Percentiles rank a stretch among this genome's conserved stretches.
Evolutionary conservation across 2,113 vertebrate species (phyloP).

Genomic region (Ictalurus furcatus): DNA sequence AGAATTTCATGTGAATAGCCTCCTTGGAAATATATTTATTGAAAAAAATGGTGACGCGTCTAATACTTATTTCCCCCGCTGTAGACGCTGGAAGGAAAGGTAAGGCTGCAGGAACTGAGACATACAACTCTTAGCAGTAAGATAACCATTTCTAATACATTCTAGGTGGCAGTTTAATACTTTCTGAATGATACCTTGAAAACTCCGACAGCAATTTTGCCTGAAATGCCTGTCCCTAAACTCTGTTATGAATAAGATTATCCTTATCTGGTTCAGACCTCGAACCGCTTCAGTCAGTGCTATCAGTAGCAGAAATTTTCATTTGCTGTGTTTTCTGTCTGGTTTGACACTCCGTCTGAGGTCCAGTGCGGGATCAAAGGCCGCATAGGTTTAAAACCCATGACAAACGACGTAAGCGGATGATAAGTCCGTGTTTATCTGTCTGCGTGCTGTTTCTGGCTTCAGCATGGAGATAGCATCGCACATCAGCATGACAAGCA

Average conservation of each 20-base stretch:
- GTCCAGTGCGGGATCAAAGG: conserved; percentile 30
- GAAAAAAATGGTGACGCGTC: too few species aligned
- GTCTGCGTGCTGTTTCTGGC: not conserved
- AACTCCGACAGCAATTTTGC: conserved; percentile 4
- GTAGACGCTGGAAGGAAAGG: not conserved
- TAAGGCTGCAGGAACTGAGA: not conserved
- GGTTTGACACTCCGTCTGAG: conserved; percentile 6
- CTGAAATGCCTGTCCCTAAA: not conserved
- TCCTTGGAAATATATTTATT: too few species aligned
- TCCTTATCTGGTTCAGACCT: conserved; percentile 27
- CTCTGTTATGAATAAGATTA: conserved; percentile 31
- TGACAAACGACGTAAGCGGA: not conserved
- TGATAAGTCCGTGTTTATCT: conserved; percentile 30
- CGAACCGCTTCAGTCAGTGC: not conserved
- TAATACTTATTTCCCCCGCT: too few species aligned
- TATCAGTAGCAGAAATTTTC: conserved; percentile 10
- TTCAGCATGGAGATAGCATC: not conserved
- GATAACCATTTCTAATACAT: not conserved
- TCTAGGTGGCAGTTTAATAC: conserved; percentile 1
- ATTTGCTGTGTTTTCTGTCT: not conserved
- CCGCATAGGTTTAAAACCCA: conserved; percentile 11
- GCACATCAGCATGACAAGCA: conserved; percentile 1
- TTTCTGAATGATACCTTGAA: not conserved
- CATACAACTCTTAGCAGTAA: not conserved
- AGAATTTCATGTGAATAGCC: too few species aligned